Percentiles rank a stretch among this genome's conserved stretches.
These are phyloP conservation scores for Protaetia brevitarsis DNA, from an alignment of 1,140 invertebrate genomes.

Conservation along the genomic window DNA sequence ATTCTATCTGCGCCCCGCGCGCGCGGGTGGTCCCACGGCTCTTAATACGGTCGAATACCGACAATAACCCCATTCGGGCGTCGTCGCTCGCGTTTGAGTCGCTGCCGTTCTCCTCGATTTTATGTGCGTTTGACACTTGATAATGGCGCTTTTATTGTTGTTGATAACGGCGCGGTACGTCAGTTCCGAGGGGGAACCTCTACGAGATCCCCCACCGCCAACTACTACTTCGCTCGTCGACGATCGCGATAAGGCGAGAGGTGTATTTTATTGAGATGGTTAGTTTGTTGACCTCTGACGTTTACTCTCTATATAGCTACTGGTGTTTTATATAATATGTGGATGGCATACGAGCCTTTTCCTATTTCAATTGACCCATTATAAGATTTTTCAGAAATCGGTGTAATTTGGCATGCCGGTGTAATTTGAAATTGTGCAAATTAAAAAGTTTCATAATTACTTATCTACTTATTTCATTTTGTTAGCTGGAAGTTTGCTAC, in stretches of 20 bases:
- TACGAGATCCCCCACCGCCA: not conserved
- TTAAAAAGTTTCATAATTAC: no score
- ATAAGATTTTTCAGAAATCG: no score
- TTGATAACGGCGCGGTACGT: not conserved
- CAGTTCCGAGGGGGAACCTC: not conserved
- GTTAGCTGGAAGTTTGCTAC: no score
- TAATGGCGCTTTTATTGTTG: constrained; percentile 16
- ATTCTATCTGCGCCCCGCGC: not conserved
- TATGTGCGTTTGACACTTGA: constrained; percentile 17
- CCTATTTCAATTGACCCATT: no score
- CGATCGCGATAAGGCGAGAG: not conserved
- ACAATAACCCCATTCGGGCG: constrained; percentile 14
- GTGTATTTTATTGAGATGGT: not conserved
- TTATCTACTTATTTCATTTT: no score
- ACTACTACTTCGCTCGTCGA: not conserved
- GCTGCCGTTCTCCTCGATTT: constrained; percentile 13
- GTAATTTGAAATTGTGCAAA: no score
- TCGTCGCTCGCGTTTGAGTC: not conserved
- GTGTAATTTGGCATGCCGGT: no score
- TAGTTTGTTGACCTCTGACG: constrained; percentile 18
- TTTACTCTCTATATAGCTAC: no score
- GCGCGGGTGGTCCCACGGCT: not conserved
- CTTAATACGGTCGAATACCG: not conserved
- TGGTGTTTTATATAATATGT: no score
- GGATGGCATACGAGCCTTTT: no score